These are phyloP conservation scores for Panthera uncia DNA, from an alignment of 2,113 vertebrate species.

Conservation along the genomic window DNA sequence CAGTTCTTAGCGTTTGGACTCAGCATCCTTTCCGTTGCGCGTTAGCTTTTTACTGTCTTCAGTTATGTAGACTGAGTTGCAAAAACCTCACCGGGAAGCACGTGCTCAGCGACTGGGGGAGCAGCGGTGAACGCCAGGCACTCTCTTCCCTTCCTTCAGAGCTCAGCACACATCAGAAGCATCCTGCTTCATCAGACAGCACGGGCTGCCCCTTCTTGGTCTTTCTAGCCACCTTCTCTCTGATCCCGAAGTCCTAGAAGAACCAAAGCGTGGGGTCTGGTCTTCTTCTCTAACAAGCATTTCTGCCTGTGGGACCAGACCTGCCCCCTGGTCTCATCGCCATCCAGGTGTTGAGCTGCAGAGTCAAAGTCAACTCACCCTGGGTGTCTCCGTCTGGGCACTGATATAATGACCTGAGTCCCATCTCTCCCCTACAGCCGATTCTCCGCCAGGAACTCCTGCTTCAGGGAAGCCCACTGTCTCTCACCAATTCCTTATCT, in stretches of 20 bases:
- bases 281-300: accelerated
- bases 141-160: neutral
- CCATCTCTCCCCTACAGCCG: accelerated
- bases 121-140: neutral
- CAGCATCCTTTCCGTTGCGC: too few species aligned
- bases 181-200: neutral
- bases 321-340: neutral
- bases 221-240: neutral
- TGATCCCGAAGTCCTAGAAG: neutral
- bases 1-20: too few species aligned
- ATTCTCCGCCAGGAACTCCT: too few species aligned
- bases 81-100: too few species aligned
- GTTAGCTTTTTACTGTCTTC: accelerated
- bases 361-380: too few species aligned
- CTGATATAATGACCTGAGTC: neutral
- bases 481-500: neutral
- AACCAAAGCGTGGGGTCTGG: neutral
- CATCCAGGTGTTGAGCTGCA: accelerated
- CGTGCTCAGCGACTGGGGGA: neutral
- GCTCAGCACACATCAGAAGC: neutral
- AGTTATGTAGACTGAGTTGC: too few species aligned
- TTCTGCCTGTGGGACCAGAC: neutral
- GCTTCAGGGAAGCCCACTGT: too few species aligned
- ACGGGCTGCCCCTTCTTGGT: too few species aligned
- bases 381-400: accelerated